Percentiles rank a stretch among this genome's conserved stretches.
Evolutionary conservation across 2,888 invertebrate species (phyloP).

Genomic region (Xestoiulus laeticollis): DNA sequence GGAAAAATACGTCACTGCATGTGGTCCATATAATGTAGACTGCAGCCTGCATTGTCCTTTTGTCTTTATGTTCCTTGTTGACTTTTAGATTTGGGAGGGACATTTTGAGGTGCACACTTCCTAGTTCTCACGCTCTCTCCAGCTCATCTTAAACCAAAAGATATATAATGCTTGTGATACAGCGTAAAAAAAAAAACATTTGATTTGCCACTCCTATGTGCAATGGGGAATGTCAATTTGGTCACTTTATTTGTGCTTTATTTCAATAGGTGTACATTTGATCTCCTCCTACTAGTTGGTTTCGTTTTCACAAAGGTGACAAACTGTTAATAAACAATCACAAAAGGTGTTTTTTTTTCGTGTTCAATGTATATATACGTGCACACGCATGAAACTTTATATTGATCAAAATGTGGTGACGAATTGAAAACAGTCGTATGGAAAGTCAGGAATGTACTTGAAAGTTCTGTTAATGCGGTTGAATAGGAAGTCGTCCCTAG

Average conservation of each 20-base stretch:
- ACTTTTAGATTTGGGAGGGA: slow-evolving; percentile 25
- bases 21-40: slow-evolving; percentile 27
- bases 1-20: slow-evolving; percentile 44
- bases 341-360: neutral
- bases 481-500: too few species aligned
- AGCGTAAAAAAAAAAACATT: too few species aligned
- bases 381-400: neutral
- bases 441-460: too few species aligned
- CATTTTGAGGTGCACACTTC: slow-evolving; percentile 8
- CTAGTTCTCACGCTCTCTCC: neutral
- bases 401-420: too few species aligned
- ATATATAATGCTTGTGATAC: too few species aligned
- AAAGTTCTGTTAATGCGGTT: too few species aligned
- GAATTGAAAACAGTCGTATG: too few species aligned
- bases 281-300: neutral
- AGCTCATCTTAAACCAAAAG: neutral
- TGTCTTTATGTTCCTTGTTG: slow-evolving; percentile 48
- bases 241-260: neutral
- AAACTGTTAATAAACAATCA: neutral
- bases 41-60: slow-evolving; percentile 32
- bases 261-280: neutral
- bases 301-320: slow-evolving; percentile 2
- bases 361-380: too few species aligned
- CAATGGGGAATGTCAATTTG: neutral
- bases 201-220: neutral